Percentiles rank a stretch among this genome's conserved stretches.
These are phyloP conservation scores for Therioaphis trifolii DNA, from an alignment of 2,888 invertebrate genomes.

Conservation along the genomic window DNA sequence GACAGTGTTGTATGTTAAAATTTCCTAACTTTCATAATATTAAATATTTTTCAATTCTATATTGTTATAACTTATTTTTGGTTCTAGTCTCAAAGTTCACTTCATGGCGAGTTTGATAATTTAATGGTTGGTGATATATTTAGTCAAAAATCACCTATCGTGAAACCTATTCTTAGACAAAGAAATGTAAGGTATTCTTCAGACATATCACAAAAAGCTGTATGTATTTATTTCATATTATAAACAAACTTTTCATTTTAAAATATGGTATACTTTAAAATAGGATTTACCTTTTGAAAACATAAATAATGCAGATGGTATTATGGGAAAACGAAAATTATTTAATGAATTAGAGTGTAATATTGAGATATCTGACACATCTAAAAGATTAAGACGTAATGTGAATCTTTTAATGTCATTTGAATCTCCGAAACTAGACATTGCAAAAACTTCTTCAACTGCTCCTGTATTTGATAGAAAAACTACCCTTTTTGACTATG, in stretches of 20 bases:
- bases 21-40: constrained; percentile 28
- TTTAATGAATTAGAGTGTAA: constrained; percentile 41
- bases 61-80: neutral
- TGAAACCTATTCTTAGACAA: constrained; percentile 37
- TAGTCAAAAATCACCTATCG: constrained; percentile 33
- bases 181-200: constrained; percentile 20
- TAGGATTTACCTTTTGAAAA: constrained; percentile 52
- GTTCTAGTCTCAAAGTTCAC: constrained; percentile 50
- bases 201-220: constrained; percentile 44
- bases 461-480: constrained; percentile 46
- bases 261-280: neutral
- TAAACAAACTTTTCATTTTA: neutral
- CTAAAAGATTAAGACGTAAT: constrained; percentile 49
- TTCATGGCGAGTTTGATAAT: constrained; percentile 47
- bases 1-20: constrained; percentile 36
- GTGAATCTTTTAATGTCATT: constrained; percentile 56
- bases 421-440: constrained; percentile 37
- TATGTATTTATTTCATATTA: neutral
- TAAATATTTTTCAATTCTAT: neutral
- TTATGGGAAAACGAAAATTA: constrained; percentile 48
- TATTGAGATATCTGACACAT: constrained; percentile 3
- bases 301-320: neutral
- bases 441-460: constrained; percentile 19
- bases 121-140: constrained; percentile 48
- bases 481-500: constrained; percentile 66